A percentile compares a stretch with the other conserved stretches of the same genome.
Evolutionary conservation across 1,140 invertebrate species (phyloP).

Genomic region (Drosophila saltans): DNA sequence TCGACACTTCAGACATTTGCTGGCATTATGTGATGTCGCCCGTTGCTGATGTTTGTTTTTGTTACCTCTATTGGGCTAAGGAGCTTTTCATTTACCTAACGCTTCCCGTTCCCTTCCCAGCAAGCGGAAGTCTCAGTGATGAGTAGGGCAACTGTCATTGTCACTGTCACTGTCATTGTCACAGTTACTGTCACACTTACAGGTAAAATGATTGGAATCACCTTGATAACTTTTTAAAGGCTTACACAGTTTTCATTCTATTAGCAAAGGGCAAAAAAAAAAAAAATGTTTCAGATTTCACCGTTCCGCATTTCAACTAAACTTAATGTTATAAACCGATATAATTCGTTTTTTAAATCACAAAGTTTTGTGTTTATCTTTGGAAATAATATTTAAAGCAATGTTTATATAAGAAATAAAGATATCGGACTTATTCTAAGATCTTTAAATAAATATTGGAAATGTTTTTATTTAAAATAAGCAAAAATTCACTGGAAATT

Average conservation of each 20-base stretch:
- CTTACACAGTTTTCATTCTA: neutral
- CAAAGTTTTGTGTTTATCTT: too few species aligned
- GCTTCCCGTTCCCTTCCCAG: neutral
- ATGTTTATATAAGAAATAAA: too few species aligned
- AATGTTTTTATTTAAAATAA: too few species aligned
- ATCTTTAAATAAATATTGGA: too few species aligned
- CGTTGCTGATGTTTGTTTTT: conserved; percentile 36
- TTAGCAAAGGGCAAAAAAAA: too few species aligned
- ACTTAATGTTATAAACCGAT: too few species aligned
- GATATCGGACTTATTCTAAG: too few species aligned
- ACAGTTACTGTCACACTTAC: neutral
- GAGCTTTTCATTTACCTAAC: conserved; percentile 13
- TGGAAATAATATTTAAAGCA: too few species aligned
- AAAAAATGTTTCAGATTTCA: too few species aligned
- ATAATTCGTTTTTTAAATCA: too few species aligned
- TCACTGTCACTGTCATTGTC: neutral
- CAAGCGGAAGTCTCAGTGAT: conserved; percentile 29
- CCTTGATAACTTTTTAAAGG: neutral
- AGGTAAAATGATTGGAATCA: neutral
- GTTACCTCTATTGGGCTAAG: conserved; percentile 26
- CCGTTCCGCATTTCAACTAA: too few species aligned
- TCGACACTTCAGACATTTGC: conserved; percentile 68
- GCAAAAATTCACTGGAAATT: too few species aligned
- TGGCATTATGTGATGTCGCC: conserved; percentile 50
- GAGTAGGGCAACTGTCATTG: conserved; percentile 23